Percentiles rank a stretch among this genome's conserved stretches.
Conservation (phyloP, 1,140 invertebrate species). For the Stegodyphus dumicola region DNA sequence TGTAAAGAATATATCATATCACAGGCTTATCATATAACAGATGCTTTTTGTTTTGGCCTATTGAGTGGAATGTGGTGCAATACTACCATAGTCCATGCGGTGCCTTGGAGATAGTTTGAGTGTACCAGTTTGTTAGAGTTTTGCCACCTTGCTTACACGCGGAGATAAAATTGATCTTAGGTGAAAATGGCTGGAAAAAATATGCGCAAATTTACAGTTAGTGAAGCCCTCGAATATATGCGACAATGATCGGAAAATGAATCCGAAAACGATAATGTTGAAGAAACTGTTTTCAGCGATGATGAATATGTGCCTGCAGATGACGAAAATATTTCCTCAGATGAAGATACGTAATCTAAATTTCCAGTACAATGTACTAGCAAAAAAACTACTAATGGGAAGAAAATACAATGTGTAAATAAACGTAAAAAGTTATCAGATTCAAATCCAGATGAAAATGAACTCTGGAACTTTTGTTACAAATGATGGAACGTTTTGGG, state of each 20-base stretch:
- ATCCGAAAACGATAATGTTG: neutral
- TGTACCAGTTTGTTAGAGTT: too few relatives aligned
- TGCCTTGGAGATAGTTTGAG: too few relatives aligned
- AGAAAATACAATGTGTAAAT: neutral
- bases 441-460: slow-evolving; percentile 17
- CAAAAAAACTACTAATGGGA: neutral
- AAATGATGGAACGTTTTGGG: neutral
- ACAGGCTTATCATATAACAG: too few relatives aligned
- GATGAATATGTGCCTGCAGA: slow-evolving; percentile 4
- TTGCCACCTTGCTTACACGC: too few relatives aligned
- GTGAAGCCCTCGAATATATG: neutral
- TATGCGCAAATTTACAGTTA: too few relatives aligned
- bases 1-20: too few relatives aligned
- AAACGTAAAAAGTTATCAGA: slow-evolving; percentile 3
- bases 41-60: too few relatives aligned
- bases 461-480: neutral
- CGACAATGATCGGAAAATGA: slow-evolving; percentile 1
- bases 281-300: neutral
- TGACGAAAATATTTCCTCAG: neutral
- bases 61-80: too few relatives aligned
- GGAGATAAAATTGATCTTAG: too few relatives aligned
- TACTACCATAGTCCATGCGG: too few relatives aligned
- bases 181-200: too few relatives aligned
- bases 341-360: neutral
- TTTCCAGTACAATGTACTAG: slow-evolving; percentile 4